These are phyloP conservation scores for Endotricha flammealis DNA, from an alignment of 2,888 invertebrate genomes.

Conservation along the genomic window DNA sequence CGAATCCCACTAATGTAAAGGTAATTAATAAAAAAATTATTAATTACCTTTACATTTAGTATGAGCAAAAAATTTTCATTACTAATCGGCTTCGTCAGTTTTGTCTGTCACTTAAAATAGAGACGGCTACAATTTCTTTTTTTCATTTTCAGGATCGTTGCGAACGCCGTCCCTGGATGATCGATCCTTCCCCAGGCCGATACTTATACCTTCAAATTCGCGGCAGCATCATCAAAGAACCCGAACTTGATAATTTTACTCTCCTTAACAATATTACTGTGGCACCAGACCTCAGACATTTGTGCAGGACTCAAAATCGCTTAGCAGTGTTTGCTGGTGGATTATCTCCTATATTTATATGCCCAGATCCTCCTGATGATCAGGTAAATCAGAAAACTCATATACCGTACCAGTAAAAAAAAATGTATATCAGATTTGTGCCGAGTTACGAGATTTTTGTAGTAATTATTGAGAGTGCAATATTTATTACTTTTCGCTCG, in stretches of 20 bases:
- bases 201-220: constrained; percentile 88
- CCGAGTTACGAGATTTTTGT: no score
- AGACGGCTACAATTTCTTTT: no score
- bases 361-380: constrained; percentile 69
- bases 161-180: constrained; percentile 87
- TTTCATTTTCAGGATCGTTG: constrained; percentile 86
- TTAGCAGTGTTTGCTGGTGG: constrained; percentile 88
- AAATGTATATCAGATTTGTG: no score
- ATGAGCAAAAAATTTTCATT: no score
- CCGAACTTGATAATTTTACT: constrained; percentile 67
- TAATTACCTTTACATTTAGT: no score
- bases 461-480: no score
- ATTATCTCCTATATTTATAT: constrained; percentile 78
- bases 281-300: constrained; percentile 72
- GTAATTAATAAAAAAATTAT: no score
- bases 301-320: constrained; percentile 87
- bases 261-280: constrained; percentile 78
- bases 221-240: constrained; percentile 78
- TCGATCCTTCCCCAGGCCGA: constrained; percentile 85
- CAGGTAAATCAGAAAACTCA: constrained; percentile 22
- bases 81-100: no score
- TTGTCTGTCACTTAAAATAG: no score
- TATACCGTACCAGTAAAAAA: no score
- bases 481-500: no score
- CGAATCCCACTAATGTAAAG: no score